Evolutionary conservation across 1,140 invertebrate species (phyloP).

Genomic region (Rhyzopertha dominica): DNA sequence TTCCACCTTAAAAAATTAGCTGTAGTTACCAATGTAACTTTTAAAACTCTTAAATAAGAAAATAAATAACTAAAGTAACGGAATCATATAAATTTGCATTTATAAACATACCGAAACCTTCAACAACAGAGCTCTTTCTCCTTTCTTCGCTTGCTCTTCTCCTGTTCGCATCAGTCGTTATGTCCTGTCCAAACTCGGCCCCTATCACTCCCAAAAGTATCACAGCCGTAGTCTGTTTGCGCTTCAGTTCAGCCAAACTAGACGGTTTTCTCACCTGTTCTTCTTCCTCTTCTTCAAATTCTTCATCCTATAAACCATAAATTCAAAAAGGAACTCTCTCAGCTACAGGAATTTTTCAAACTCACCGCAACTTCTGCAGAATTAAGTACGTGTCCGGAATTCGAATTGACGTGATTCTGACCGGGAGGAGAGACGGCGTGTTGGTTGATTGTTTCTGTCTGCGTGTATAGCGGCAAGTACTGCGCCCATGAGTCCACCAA

Average conservation of each 20-base stretch:
- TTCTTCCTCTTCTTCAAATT: conserved; percentile 82
- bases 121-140: conserved; percentile 77
- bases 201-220: conserved; percentile 96
- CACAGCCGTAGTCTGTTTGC: conserved; percentile 96
- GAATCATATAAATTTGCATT: too few relatives aligned
- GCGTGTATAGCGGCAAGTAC: conserved; percentile 83
- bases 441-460: conserved; percentile 62
- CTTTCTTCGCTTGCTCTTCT: conserved; percentile 56
- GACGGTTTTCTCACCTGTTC: conserved; percentile 73
- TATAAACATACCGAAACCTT: conserved; percentile 51
- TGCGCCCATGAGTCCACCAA: conserved; percentile 94
- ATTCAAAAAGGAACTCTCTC: background rate
- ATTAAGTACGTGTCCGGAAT: conserved; percentile 44
- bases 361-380: conserved; percentile 39
- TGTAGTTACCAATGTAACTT: too few relatives aligned
- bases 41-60: too few relatives aligned
- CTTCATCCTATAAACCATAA: conserved; percentile 55
- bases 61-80: too few relatives aligned
- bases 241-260: conserved; percentile 78
- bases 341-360: conserved; percentile 4
- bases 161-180: conserved; percentile 58
- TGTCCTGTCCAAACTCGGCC: conserved; percentile 94
- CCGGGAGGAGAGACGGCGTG: conserved; percentile 42
- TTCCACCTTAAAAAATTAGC: too few relatives aligned
- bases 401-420: conserved; percentile 40